Percentiles rank a stretch among this genome's conserved stretches.
phyloP scores from a whole-genome alignment of 1,140 invertebrate genomes.

The Lordiphosa stackelbergi region DNA sequence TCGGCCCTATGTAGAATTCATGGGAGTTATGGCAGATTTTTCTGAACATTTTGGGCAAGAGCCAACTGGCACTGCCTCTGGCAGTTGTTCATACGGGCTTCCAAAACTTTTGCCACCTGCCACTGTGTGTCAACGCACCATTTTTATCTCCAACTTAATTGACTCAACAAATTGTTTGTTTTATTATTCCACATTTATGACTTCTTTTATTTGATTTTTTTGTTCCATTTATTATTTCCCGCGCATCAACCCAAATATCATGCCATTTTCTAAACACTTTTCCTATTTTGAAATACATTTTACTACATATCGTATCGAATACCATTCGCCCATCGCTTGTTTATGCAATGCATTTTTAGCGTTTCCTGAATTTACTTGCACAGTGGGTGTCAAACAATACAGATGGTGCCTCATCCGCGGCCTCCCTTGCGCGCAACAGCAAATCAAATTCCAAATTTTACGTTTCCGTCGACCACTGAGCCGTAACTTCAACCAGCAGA shows the following conservation, averaged over 20 bases:
- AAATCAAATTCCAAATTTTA: conserved; percentile 73
- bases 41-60: too few species aligned
- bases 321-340: conserved; percentile 9
- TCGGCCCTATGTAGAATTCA: too few species aligned
- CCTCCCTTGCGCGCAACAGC: conserved; percentile 39
- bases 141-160: too few species aligned
- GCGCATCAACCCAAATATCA: neutral
- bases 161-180: too few species aligned
- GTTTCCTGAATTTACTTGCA: conserved; percentile 60
- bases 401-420: conserved; percentile 40
- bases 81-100: too few species aligned
- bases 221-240: too few species aligned
- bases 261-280: neutral
- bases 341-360: conserved; percentile 25
- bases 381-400: conserved; percentile 50
- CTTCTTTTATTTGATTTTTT: too few species aligned
- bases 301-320: neutral
- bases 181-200: too few species aligned
- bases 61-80: too few species aligned
- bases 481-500: conserved; percentile 12
- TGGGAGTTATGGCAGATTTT: too few species aligned
- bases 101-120: too few species aligned
- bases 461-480: conserved; percentile 64
- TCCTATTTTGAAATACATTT: conserved; percentile 2
- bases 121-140: too few species aligned